A percentile compares a stretch with the other conserved stretches of the same genome.
phyloP scores from a whole-genome alignment of 1,140 invertebrate species.

The Holcopasites calliopsidis region DNA sequence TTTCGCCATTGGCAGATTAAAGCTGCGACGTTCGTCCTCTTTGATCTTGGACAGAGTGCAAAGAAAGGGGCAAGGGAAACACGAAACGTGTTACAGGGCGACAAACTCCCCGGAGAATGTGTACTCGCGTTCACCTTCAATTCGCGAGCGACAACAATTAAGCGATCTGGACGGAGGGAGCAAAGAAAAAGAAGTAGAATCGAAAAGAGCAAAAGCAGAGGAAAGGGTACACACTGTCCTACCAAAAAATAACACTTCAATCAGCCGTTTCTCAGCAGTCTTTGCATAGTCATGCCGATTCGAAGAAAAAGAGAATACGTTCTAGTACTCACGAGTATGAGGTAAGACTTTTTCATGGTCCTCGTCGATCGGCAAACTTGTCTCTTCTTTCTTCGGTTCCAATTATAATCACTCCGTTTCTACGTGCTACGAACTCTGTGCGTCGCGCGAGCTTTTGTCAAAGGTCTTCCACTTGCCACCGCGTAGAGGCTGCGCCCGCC shows the following conservation, averaged over 20 bases:
- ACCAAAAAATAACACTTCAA: slow-evolving; percentile 4
- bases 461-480: slow-evolving; percentile 48
- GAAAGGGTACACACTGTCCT: neutral
- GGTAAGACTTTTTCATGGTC: slow-evolving; percentile 54
- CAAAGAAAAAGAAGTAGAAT: neutral
- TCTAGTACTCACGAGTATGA: slow-evolving; percentile 55
- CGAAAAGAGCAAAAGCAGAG: neutral
- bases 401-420: neutral
- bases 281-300: neutral
- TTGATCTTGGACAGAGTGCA: slow-evolving; percentile 52
- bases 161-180: slow-evolving; percentile 6
- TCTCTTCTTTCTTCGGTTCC: neutral
- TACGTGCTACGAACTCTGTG: neutral
- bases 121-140: slow-evolving; percentile 22
- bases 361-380: slow-evolving; percentile 10
- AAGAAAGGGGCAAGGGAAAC: slow-evolving; percentile 54
- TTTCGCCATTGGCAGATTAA: slow-evolving; percentile 69
- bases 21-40: slow-evolving; percentile 56
- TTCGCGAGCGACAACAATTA: slow-evolving; percentile 32
- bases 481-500: slow-evolving; percentile 44
- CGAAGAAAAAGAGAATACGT: neutral
- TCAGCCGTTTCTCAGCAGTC: neutral
- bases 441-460: slow-evolving; percentile 49
- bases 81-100: slow-evolving; percentile 8
- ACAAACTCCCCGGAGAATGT: slow-evolving; percentile 19